Percentiles rank a stretch among this genome's conserved stretches.
Conservation (phyloP, 2,888 invertebrate genomes). For the Oeneis ivallda region DNA sequence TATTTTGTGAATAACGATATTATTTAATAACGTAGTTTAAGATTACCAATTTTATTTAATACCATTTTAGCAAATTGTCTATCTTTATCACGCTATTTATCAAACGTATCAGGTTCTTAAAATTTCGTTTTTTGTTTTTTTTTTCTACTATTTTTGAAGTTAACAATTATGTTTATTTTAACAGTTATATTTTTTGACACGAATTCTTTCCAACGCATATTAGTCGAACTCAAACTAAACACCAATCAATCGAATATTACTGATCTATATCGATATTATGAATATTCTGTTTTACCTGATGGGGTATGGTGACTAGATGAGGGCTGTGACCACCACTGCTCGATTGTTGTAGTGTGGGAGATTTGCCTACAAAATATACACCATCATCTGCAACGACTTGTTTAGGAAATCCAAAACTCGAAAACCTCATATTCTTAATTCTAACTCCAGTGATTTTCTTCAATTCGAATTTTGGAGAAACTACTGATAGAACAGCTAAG, state of each 20-base stretch:
- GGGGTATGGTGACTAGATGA: constrained; percentile 60
- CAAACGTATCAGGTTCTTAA: neutral
- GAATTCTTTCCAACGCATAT: constrained; percentile 23
- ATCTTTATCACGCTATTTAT: neutral
- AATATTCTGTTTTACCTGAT: constrained; percentile 61
- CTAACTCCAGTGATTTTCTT: too few species aligned
- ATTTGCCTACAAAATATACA: constrained; percentile 59
- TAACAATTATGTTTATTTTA: neutral
- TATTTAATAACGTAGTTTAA: neutral
- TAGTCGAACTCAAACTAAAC: constrained; percentile 28
- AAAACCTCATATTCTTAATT: too few species aligned
- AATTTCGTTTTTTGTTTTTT: neutral
- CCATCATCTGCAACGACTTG: neutral
- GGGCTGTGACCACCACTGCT: constrained; percentile 70
- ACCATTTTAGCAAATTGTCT: neutral
- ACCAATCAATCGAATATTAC: constrained; percentile 26
- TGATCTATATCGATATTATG: constrained; percentile 7
- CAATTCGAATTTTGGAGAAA: too few species aligned
- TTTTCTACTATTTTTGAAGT: neutral
- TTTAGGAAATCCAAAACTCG: too few species aligned
- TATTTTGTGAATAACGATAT: neutral
- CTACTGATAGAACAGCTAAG: too few species aligned
- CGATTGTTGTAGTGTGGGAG: constrained; percentile 63
- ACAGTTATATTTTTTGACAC: neutral
- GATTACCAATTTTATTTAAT: neutral